phyloP scores from a whole-genome alignment of 1,140 invertebrate species.

The Hylaeus volcanicus region DNA sequence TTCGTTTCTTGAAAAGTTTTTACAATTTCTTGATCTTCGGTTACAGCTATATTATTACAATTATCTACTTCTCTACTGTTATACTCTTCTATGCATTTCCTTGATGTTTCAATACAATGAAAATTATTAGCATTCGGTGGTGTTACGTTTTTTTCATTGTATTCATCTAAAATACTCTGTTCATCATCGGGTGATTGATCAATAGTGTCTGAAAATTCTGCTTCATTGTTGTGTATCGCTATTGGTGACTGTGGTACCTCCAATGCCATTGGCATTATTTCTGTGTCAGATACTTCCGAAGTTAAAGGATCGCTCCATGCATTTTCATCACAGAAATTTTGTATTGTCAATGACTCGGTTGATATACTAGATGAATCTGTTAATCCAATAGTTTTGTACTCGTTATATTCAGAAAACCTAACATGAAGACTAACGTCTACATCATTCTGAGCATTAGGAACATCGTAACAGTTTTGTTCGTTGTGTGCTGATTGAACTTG shows the following conservation, averaged over 20 bases:
- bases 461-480: background rate
- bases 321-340: slow-evolving; percentile 59
- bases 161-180: background rate
- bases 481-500: background rate
- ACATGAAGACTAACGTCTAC: slow-evolving; percentile 72
- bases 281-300: slow-evolving; percentile 69
- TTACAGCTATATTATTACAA: slow-evolving; percentile 16
- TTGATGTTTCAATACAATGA: slow-evolving; percentile 1
- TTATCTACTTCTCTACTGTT: background rate
- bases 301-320: slow-evolving; percentile 71
- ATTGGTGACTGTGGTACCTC: background rate
- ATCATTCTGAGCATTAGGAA: slow-evolving; percentile 24
- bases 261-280: slow-evolving; percentile 33
- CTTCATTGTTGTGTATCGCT: slow-evolving; percentile 12
- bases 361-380: slow-evolving; percentile 72
- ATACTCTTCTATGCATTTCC: background rate
- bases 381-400: slow-evolving; percentile 76
- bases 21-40: slow-evolving; percentile 37
- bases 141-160: background rate
- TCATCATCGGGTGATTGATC: background rate
- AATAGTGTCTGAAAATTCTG: slow-evolving; percentile 3
- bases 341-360: slow-evolving; percentile 59
- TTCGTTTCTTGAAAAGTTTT: slow-evolving; percentile 55
- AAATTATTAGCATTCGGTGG: background rate
- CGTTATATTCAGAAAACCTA: slow-evolving; percentile 77